Conservation (phyloP, 2,113 vertebrate genomes). For the Pseudonaja textilis region DNA sequence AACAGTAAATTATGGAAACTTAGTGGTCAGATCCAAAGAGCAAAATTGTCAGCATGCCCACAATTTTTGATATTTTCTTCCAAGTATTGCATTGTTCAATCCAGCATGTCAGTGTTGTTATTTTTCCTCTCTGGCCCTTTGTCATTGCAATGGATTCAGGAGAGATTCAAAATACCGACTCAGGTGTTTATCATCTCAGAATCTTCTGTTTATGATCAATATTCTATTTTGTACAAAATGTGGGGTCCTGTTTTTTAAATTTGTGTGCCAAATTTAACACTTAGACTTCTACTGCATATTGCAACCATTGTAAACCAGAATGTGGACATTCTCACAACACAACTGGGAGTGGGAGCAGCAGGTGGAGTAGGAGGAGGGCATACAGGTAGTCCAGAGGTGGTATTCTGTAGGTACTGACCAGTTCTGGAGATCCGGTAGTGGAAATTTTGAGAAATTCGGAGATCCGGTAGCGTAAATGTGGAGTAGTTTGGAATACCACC, state of each 20-base stretch:
- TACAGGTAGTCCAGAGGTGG: not conserved
- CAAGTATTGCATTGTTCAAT: not conserved
- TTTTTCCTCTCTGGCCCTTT: not conserved
- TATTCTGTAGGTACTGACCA: too few relatives aligned
- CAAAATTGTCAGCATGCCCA: not conserved
- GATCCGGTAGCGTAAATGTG: too few relatives aligned
- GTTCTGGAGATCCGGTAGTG: too few relatives aligned
- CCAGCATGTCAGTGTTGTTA: not conserved
- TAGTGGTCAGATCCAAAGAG: not conserved
- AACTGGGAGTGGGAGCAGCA: not conserved
- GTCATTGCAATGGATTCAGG: not conserved
- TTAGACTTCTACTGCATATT: not conserved
- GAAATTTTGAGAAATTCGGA: too few relatives aligned
- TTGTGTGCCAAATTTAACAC: not conserved
- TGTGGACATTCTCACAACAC: not conserved
- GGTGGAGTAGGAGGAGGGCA: not conserved
- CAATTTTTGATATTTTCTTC: not conserved
- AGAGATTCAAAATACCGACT: not conserved
- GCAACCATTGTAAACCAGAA: not conserved
- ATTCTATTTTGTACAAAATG: not conserved
- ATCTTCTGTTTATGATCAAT: not conserved
- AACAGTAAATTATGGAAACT: slow-evolving; percentile 12
- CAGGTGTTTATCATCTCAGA: not conserved
- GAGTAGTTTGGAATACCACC: too few relatives aligned
- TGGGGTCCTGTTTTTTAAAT: not conserved